Conservation (phyloP, 2,797 vertebrate genomes). For the Takifugu rubripes region DNA sequence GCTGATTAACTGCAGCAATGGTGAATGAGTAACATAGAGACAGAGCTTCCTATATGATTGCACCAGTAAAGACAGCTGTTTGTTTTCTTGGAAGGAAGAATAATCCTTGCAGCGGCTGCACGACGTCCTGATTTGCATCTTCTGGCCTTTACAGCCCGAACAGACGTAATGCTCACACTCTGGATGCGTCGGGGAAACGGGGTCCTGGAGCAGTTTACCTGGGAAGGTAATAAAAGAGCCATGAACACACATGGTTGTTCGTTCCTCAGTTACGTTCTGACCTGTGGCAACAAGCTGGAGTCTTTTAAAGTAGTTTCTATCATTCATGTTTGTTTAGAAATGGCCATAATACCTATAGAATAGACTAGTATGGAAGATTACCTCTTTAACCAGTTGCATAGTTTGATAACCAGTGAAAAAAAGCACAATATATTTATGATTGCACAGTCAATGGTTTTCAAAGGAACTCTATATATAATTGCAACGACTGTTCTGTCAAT, state of each 20-base stretch:
- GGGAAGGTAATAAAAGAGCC: constrained; percentile 26
- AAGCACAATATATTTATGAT: no score
- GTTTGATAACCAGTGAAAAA: no score
- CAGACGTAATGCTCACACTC: constrained; percentile 96
- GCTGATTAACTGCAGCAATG: constrained; percentile 84
- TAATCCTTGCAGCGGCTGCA: constrained; percentile 97
- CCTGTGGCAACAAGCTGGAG: neutral
- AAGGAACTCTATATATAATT: no score
- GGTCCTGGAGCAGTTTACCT: constrained; percentile 96
- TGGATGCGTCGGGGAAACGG: constrained; percentile 87
- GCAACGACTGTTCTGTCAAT: no score
- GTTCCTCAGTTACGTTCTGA: neutral
- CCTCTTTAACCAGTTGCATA: no score
- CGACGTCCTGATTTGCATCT: constrained; percentile 89
- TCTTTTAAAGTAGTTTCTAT: neutral
- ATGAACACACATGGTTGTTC: constrained; percentile 3
- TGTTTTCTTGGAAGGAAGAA: constrained; percentile 92
- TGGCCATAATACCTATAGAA: neutral
- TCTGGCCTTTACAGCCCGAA: constrained; percentile 92
- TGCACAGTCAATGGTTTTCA: no score
- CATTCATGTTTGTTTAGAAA: neutral
- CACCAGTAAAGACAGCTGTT: constrained; percentile 90
- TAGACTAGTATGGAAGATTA: neutral
- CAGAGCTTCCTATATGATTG: constrained; percentile 95
- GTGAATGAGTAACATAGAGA: constrained; percentile 89